Base-by-base conservation (phyloP, 2,888 invertebrate genomes). In the Scaptomyza tumidula region DNA sequence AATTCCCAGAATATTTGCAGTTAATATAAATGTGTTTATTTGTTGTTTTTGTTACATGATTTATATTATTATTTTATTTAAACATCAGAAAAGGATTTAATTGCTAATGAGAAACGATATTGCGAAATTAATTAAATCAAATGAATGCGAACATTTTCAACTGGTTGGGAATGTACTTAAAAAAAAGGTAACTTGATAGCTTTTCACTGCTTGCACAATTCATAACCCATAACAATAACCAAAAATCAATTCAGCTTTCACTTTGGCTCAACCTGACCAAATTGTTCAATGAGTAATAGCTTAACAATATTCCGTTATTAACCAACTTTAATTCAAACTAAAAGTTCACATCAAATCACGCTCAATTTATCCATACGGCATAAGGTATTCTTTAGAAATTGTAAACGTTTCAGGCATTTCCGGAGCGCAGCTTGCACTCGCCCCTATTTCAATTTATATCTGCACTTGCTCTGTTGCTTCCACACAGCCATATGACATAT, bases 271-370 rank as follows among this genome's bases (percentile, higher is more conserved):
- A 5, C 29, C 57, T 67, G 59, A 64, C 10, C 33, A 2, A 2
- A 6, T 10, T 33, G 3, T 2, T 76, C 59, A 67, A 71, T 56
- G 70, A 46, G 14, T 57, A 64, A 71, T 44, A 67, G 61, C 59
- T 83, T 56, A 63, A 66, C 46, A 65, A 62, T 74, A 74, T 71
- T 33, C 6, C 6, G 57, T 57, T 48, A 13, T 24, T 33, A 16
- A 35, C 16, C 41, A 27, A 16, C 29, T 50, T 52, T 35, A 19
- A 29, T 41, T 43, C 9, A 24, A 11, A n/a, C n/a, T n/a, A n/a
- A 27, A 31, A 49, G 35, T 29, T 59, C 14, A 29, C n/a, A 24
- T 2, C 7, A 29, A 29, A 1, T 7, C 29, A 7, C 29, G 6
- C 5, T 29, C 6, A 29, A 29, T 1, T 29, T 29, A 7, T 7